A percentile compares a stretch with the other conserved stretches of the same genome.
These are phyloP conservation scores for Dicentrarchus labrax DNA, from an alignment of 2,113 vertebrate genomes.

Conservation along the genomic window DNA sequence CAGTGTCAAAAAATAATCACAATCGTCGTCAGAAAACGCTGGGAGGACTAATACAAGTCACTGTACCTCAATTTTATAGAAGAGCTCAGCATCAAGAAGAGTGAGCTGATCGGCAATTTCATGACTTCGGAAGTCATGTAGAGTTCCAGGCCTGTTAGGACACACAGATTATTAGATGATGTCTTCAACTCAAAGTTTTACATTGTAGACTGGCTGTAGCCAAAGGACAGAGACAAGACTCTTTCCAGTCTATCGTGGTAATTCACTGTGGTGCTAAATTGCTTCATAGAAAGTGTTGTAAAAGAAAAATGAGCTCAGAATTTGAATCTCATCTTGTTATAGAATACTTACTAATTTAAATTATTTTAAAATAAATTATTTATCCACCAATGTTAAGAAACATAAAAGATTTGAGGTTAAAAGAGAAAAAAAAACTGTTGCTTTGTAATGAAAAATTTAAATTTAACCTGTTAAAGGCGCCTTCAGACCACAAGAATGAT, in stretches of 20 bases:
- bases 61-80: conserved; percentile 96
- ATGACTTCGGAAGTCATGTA: conserved; percentile 98
- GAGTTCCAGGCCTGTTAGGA: conserved; percentile 91
- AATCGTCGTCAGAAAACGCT: background rate
- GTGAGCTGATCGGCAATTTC: conserved; percentile 98
- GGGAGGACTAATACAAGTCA: background rate
- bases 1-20: background rate
- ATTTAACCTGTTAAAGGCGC: no score
- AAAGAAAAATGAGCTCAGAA: no score
- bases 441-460: no score
- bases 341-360: no score
- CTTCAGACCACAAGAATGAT: no score
- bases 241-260: background rate
- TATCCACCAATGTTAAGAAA: no score
- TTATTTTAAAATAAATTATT: no score
- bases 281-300: no score
- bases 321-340: no score
- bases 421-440: no score
- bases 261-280: no score
- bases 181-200: background rate
- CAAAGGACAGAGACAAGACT: background rate
- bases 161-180: conserved; percentile 1
- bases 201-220: background rate
- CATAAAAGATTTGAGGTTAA: no score
- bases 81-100: conserved; percentile 95